Percentiles rank a stretch among this genome's conserved stretches.
Conservation (phyloP, 2,113 vertebrate genomes). For the Callorhinus ursinus region DNA sequence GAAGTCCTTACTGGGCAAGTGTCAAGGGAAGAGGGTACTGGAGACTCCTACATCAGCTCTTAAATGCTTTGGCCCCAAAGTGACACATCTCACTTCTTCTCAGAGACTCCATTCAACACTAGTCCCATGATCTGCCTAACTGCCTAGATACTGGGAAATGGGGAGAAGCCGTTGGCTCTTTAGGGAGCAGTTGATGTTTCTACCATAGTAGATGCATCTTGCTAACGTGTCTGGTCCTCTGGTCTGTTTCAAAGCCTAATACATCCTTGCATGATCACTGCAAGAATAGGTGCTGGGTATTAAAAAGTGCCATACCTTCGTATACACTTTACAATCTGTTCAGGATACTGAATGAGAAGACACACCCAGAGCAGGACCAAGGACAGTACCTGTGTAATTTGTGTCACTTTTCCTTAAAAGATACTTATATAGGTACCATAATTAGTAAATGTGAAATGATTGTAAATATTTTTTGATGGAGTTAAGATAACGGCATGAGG, state of each 20-base stretch:
- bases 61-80: neutral
- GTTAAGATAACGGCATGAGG: neutral
- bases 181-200: neutral
- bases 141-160: neutral
- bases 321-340: neutral
- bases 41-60: neutral
- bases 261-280: neutral
- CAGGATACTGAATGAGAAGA: neutral
- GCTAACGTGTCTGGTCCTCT: neutral
- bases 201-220: neutral
- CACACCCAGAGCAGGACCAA: neutral
- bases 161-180: neutral
- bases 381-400: neutral
- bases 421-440: neutral
- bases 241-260: neutral
- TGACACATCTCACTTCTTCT: neutral
- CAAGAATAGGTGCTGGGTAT: neutral
- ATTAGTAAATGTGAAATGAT: neutral
- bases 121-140: neutral
- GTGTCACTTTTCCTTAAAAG: neutral
- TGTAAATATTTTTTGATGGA: neutral
- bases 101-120: neutral
- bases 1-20: neutral
- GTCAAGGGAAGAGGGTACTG: neutral
- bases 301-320: neutral